Evolutionary conservation across 2,888 invertebrate genomes (phyloP).

Genomic region (Eupithecia vulgata): DNA sequence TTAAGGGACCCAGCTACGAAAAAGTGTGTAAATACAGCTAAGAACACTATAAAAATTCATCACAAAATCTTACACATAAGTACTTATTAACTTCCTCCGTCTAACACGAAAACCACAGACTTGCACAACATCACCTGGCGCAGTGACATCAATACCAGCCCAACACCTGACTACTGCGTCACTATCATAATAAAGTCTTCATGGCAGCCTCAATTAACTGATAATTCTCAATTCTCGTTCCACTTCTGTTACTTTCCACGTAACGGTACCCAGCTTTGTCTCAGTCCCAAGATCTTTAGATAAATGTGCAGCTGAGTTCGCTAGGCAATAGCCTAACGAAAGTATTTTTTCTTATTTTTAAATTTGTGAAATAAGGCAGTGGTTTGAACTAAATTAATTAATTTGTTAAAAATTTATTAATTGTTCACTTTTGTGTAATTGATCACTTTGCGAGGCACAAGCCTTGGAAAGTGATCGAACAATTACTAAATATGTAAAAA

Average conservation of each 20-base stretch:
- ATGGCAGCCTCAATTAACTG: constrained; percentile 70
- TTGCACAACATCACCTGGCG: background rate
- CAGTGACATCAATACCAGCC: constrained; percentile 23
- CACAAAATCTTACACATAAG: background rate
- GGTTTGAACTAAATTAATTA: too few species aligned
- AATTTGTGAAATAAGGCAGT: too few species aligned
- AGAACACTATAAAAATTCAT: background rate
- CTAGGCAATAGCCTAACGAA: background rate
- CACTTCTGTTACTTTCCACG: constrained; percentile 75
- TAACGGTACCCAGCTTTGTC: constrained; percentile 75
- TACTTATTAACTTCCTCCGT: background rate
- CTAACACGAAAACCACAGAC: background rate
- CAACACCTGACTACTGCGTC: constrained; percentile 26
- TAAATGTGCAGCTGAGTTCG: constrained; percentile 12
- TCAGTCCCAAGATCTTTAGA: constrained; percentile 23
- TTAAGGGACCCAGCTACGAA: too few species aligned
- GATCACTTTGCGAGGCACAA: too few species aligned
- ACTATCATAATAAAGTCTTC: constrained; percentile 53
- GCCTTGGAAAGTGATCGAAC: too few species aligned
- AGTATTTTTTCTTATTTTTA: background rate
- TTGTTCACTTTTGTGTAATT: too few species aligned
- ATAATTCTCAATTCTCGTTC: constrained; percentile 72
- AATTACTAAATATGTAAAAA: too few species aligned
- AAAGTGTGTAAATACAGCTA: too few species aligned
- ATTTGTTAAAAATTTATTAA: too few species aligned